Evolutionary conservation across 2,888 invertebrate genomes (phyloP).

Genomic region (Calliphora vomitoria): DNA sequence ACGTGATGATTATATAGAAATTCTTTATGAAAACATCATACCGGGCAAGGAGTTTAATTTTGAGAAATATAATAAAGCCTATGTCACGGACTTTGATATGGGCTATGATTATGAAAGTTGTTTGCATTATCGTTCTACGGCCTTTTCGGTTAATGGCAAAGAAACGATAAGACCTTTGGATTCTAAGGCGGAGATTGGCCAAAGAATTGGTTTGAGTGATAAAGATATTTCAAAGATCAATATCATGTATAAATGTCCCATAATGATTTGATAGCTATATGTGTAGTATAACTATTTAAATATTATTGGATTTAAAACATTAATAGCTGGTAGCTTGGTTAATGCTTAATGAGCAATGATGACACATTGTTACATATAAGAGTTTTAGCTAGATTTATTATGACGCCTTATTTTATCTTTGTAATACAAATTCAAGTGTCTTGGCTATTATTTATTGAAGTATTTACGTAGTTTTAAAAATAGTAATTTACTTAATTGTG

Average conservation of each 20-base stretch:
- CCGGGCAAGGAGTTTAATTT: conserved; percentile 89
- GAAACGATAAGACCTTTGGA: conserved; percentile 88
- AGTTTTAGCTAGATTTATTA: neutral
- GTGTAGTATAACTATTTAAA: too few species aligned
- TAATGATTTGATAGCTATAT: conserved; percentile 74
- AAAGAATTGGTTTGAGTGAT: conserved; percentile 79
- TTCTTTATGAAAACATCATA: conserved; percentile 84
- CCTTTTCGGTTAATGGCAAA: conserved; percentile 89
- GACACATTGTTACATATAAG: neutral
- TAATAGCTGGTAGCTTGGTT: too few species aligned
- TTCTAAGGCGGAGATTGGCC: conserved; percentile 80
- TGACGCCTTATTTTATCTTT: conserved; percentile 33
- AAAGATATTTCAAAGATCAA: conserved; percentile 82
- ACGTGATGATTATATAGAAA: conserved; percentile 88
- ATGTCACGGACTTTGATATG: conserved; percentile 88
- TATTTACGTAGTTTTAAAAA: neutral
- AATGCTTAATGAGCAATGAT: neutral
- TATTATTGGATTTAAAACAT: neutral
- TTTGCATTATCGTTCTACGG: conserved; percentile 91
- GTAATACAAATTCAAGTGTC: neutral
- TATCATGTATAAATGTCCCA: conserved; percentile 82
- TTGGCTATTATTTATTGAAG: neutral
- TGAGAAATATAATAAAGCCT: conserved; percentile 86
- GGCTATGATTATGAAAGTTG: conserved; percentile 92
- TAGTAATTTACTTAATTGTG: conserved; percentile 5